Percentiles rank a stretch among this genome's conserved stretches.
Evolutionary conservation across 2,797 vertebrate genomes (phyloP).

Genomic region (Rhadinocentrus ornatus): DNA sequence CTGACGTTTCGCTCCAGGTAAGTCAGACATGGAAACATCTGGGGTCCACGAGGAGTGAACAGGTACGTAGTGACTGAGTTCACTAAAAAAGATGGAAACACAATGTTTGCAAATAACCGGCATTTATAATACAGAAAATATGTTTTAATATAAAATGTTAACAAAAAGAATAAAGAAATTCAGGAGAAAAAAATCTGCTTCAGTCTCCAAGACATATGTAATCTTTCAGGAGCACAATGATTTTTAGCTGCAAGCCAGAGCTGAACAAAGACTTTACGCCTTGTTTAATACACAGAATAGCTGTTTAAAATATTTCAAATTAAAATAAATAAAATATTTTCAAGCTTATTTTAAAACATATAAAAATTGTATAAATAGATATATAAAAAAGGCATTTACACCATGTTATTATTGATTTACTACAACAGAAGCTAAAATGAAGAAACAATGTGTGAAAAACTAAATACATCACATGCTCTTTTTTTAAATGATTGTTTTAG

Average conservation of each 20-base stretch:
- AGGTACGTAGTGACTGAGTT: conserved; percentile 67
- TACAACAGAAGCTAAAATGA: too few relatives aligned
- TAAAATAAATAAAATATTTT: too few relatives aligned
- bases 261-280: background rate
- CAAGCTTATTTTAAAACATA: too few relatives aligned
- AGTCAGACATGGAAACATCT: conserved; percentile 85
- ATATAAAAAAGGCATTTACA: too few relatives aligned
- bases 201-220: background rate
- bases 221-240: background rate
- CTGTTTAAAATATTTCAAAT: background rate
- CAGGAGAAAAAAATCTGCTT: background rate
- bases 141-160: background rate
- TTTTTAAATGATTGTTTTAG: background rate
- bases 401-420: too few relatives aligned
- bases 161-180: background rate
- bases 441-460: too few relatives aligned
- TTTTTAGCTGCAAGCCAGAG: background rate
- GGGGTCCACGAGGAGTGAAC: conserved; percentile 82
- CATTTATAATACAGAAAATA: background rate
- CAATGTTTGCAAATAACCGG: background rate
- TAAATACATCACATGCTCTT: background rate
- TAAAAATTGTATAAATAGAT: background rate
- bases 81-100: conserved; percentile 60
- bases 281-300: too few relatives aligned
- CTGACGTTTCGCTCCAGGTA: conserved; percentile 83